Percentiles rank a stretch among this genome's conserved stretches.
These are phyloP conservation scores for Carduelis carduelis DNA, from an alignment of 2,797 vertebrate species.

Conservation along the genomic window DNA sequence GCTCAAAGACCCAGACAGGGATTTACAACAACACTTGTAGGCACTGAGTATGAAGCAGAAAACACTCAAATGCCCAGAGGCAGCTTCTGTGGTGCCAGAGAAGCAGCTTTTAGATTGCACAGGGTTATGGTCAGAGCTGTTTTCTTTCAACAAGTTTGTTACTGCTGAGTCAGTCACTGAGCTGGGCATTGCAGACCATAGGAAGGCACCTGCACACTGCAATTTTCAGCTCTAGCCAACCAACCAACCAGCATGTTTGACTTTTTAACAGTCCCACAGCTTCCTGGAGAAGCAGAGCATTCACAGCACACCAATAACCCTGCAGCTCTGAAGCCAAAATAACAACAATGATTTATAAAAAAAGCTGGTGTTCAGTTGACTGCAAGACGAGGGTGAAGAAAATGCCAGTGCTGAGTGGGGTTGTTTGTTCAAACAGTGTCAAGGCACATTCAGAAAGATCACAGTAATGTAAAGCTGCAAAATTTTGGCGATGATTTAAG, in stretches of 20 bases:
- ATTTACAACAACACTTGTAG: slow-evolving; percentile 47
- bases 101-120: neutral
- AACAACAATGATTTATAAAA: neutral
- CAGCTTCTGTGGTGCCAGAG: neutral
- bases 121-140: neutral
- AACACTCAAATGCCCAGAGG: slow-evolving; percentile 24
- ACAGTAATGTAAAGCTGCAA: neutral
- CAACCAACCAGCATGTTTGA: neutral
- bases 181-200: neutral
- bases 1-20: slow-evolving; percentile 30
- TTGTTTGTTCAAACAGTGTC: neutral
- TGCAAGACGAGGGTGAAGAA: neutral
- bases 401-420: neutral
- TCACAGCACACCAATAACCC: neutral
- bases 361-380: neutral
- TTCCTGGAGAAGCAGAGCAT: neutral
- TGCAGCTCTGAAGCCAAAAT: neutral
- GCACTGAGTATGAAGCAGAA: slow-evolving; percentile 31
- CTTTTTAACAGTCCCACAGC: neutral
- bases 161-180: neutral
- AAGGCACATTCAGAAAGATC: neutral
- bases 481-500: neutral
- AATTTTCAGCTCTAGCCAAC: neutral
- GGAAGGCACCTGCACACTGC: neutral
- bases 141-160: slow-evolving; percentile 9